Percentiles rank a stretch among this genome's conserved stretches.
These are phyloP conservation scores for Drosophila gaucha DNA, from an alignment of 2,888 invertebrate genomes.

Conservation along the genomic window DNA sequence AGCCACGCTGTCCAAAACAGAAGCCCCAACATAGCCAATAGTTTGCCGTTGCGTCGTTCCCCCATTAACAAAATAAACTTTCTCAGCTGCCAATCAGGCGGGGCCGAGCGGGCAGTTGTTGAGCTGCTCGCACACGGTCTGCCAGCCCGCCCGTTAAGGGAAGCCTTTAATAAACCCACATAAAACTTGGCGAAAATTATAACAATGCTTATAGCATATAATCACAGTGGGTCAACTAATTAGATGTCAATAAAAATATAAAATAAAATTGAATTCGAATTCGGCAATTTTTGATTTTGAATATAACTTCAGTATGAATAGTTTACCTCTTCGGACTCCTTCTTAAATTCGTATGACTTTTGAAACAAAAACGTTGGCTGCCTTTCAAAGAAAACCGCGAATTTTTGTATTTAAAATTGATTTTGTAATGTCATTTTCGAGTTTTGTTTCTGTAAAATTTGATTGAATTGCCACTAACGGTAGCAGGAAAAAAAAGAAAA, in stretches of 20 bases:
- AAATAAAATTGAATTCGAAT: too few relatives aligned
- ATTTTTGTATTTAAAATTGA: too few relatives aligned
- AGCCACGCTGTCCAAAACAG: conserved; percentile 74
- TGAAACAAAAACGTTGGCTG: too few relatives aligned
- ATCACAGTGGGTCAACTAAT: conserved; percentile 47
- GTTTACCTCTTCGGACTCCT: too few relatives aligned
- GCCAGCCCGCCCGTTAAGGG: conserved; percentile 11
- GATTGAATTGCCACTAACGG: too few relatives aligned
- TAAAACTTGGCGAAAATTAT: conserved; percentile 61
- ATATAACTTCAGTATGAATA: too few relatives aligned
- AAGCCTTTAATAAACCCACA: conserved; percentile 74
- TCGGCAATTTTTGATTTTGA: too few relatives aligned
- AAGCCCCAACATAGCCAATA: conserved; percentile 43
- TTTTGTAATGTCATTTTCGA: too few relatives aligned
- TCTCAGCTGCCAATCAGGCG: conserved; percentile 72
- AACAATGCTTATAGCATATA: conserved; percentile 28
- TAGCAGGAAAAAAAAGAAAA: too few relatives aligned
- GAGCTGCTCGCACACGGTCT: conserved; percentile 15
- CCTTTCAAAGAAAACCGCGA: too few relatives aligned
- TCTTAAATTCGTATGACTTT: too few relatives aligned
- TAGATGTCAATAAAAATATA: background rate
- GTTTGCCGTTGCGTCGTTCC: conserved; percentile 10
- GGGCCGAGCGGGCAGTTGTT: conserved; percentile 30
- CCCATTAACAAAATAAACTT: conserved; percentile 70
- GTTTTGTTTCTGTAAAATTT: too few relatives aligned